Base-by-base conservation (phyloP, 2,888 invertebrate species). In the Noctua pronuba region DNA sequence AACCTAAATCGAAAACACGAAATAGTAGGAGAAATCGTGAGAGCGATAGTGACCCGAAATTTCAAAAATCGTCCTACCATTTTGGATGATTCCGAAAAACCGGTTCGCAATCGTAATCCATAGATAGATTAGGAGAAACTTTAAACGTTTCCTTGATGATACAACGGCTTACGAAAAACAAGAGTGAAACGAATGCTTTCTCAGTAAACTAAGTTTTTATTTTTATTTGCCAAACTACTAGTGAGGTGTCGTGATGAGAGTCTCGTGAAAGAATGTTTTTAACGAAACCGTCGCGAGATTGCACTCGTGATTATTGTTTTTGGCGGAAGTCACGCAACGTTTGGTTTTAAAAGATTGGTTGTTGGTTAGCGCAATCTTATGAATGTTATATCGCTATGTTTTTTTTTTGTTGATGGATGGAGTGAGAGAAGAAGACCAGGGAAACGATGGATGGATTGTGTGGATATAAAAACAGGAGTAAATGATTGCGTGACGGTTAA, bases 291-390 rank as follows among this genome's bases (percentile, higher is more conserved):
- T 41, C 28, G 46, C 67, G n/a, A 71, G 78, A 75, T 81, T 41
- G 55, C 35, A 28, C 49, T 79, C 65, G 28, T 62, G 44, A 66
- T 81, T 73, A 69, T 84, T 70, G 46, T 84, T 69, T 84, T 76
- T 77, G 72, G 62, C 77, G 85, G 86, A 86, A 86, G 75, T 86
- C 85, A 86, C 87, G 86, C 86, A 68, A 84, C 65, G 71, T 65
- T 76, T 52, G 73, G 28, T 70, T 80, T 72, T 44, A 68, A 66
- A 70, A 68, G 55, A 79, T 73, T 66, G 38, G 18, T 62, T 84
- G 31, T 71, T 62, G 38, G 35, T 58, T 84, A n/a, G 66, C n/a
- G 60, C 52, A 21, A 55, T 73, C 69, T 55, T 73, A 35, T 24
- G 35, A 64, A 64, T 31, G 13, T 46, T 62, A 46, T 18, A n/a